phyloP scores from a whole-genome alignment of 2,888 invertebrate genomes.

The Dicycla oo region DNA sequence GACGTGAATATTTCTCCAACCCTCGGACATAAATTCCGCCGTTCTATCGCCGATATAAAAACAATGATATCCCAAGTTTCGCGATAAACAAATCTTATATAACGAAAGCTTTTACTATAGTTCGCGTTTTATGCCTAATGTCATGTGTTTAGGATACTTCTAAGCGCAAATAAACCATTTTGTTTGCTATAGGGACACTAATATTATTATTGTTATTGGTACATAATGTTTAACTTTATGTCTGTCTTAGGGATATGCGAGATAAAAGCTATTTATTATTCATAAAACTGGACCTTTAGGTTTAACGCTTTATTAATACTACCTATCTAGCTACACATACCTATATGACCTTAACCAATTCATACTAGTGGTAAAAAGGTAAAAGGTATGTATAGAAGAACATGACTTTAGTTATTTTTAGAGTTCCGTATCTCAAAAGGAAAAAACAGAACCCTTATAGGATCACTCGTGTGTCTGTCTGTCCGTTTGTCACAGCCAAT shows the following conservation, averaged over 20 bases:
- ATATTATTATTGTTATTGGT: slow-evolving; percentile 22
- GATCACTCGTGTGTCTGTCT: too few relatives aligned
- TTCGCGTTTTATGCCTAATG: slow-evolving; percentile 43
- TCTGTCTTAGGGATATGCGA: background rate
- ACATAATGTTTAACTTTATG: slow-evolving; percentile 25
- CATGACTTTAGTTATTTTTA: too few relatives aligned
- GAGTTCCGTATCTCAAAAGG: too few relatives aligned
- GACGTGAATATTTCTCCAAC: slow-evolving; percentile 1
- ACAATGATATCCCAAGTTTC: slow-evolving; percentile 53
- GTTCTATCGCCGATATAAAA: slow-evolving; percentile 47
- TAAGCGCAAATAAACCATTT: slow-evolving; percentile 30
- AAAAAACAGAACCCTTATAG: too few relatives aligned
- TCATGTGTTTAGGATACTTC: slow-evolving; percentile 33
- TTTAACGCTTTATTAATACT: too few relatives aligned
- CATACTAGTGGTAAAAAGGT: too few relatives aligned
- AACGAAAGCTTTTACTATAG: slow-evolving; percentile 45
- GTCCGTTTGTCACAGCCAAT: too few relatives aligned
- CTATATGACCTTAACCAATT: too few relatives aligned
- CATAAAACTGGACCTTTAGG: too few relatives aligned
- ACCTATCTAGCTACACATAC: too few relatives aligned
- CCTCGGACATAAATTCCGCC: slow-evolving; percentile 42
- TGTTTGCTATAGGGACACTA: slow-evolving; percentile 11
- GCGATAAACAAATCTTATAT: slow-evolving; percentile 55
- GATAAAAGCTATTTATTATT: background rate
- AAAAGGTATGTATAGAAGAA: too few relatives aligned